Evolutionary conservation across 2,797 vertebrate genomes (phyloP).

Genomic region (Heliangelus exortis): DNA sequence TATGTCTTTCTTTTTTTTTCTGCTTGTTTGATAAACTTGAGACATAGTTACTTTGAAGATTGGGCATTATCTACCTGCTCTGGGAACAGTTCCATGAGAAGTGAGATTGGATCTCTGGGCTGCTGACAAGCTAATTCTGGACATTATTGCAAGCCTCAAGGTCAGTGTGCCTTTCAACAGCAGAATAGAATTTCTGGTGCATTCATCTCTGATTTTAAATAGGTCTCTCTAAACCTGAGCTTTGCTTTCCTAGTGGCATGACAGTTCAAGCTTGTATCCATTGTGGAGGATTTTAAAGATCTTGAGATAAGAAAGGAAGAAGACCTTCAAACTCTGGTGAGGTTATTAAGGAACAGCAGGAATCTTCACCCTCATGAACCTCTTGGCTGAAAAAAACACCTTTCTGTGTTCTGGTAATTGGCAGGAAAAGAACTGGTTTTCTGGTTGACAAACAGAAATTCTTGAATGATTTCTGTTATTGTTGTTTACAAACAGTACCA

Average conservation of each 20-base stretch:
- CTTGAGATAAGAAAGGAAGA: not conserved
- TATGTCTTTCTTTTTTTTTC: slow-evolving; percentile 25
- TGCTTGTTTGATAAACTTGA: slow-evolving; percentile 66
- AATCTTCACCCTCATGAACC: not conserved
- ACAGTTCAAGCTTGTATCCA: not conserved
- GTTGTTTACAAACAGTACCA: not conserved
- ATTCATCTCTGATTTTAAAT: slow-evolving; percentile 47
- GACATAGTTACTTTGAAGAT: slow-evolving; percentile 69
- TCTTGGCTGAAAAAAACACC: not conserved
- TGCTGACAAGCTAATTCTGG: slow-evolving; percentile 72
- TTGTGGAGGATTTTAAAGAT: not conserved
- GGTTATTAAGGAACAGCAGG: not conserved
- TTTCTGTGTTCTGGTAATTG: not conserved
- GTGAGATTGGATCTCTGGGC: slow-evolving; percentile 57
- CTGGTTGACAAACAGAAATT: not conserved
- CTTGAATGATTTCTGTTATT: not conserved
- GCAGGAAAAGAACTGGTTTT: not conserved
- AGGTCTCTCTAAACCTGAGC: slow-evolving; percentile 6
- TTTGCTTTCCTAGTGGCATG: not conserved
- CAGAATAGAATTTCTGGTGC: slow-evolving; percentile 54
- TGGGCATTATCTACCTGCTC: slow-evolving; percentile 60
- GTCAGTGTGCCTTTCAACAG: slow-evolving; percentile 60
- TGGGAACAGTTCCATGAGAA: slow-evolving; percentile 69
- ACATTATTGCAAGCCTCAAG: slow-evolving; percentile 50
- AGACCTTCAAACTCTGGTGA: not conserved